Base-by-base conservation (phyloP, 1,140 invertebrate species). In the Chymomyza costata region DNA sequence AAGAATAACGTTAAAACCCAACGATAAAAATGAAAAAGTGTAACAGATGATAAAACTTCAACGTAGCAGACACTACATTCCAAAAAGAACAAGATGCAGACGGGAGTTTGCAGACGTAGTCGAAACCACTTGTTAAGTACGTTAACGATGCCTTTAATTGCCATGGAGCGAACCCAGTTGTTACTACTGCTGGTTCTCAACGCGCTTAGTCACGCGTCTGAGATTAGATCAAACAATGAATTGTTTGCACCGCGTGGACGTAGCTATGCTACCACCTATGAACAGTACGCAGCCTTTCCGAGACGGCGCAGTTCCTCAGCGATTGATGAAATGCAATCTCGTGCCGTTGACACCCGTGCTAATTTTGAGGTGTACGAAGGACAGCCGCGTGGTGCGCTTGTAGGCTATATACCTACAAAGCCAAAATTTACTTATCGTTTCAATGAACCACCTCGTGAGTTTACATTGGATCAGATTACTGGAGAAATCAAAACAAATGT, bases 391-490 rank as follows among this genome's bases (percentile, higher is more conserved):
- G 94, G 93, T 11, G 94, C 93, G 0, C 78, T 92, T 2, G 94
- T 96, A 3, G 95, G 95, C 10, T 89, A 88, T 60, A 96, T 97
- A 76, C 95, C 95, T 13, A 93, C 90, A 3, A 94, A 94, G 84
- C 90, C 92, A 2, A 94, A 92, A 51, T 97, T 96, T 85, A 95
- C 93, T 0, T 96, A 96, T 78, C 89, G 95, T 28, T 97, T 97
- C 85, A 97, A 97, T 85, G 95, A 97, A 83, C 92, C 92, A 7
- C 93, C 94, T 0, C 88, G 90, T 51, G 93, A 97, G 81, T 97
- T 97, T 78, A 86, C 87, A 6, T 85, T 97, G 30, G 94, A 97
- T 83, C 88, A 92, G 0, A 89, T 91, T 2, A 93, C 91, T 1
- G 95, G 95, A 6, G 92, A 94, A 81, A 94, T 97, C 17, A 90